Evolutionary conservation across 1,140 invertebrate genomes (phyloP), one percentile per base, ranked within the genome.

Genomic region (Aphelenchoides fujianensis): DNA sequence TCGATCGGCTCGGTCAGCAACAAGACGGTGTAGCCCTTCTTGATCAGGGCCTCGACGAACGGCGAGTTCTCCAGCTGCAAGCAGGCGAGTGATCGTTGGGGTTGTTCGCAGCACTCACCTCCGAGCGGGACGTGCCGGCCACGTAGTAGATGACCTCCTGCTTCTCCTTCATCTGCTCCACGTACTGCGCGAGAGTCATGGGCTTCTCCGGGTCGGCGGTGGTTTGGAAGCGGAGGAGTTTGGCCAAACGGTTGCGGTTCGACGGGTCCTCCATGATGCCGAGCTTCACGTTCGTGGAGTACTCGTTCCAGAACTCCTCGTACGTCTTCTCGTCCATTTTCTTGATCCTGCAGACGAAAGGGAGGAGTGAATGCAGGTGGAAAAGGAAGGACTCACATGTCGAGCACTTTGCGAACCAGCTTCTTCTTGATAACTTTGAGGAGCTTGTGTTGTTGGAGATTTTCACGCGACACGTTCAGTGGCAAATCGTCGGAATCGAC

Each of bases 381-480:
- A n/a, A n/a, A n/a, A n/a, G n/a, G n/a, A n/a, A n/a, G n/a, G n/a
- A n/a, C n/a, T n/a, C n/a, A 48, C 81, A 82, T 95, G 97, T 98
- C 82, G 97, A 97, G 37, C 97, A 87, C 92, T 85, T 99, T 99
- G 52, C 96, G 89, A 1, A 99, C 91, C 31, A 99, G 87, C 85
- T 98, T 99, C 88, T 99, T 99, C 87, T 96, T 97, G 81, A 99
- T 99, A 48, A 92, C 92, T 87, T 99, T 99, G 71, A 99, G 91
- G 0, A 99, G 89, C 86, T 99, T 99, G 86, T 97, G 94, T 85
- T 99, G 97, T 79, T 90, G 89, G 0, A 99, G 88, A 36, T 92
- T 98, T 88, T 99, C 97, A 77, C 97, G 90, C 0, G 93, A 96
- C 16, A 99, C 96, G 86, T 99, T 99, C 63, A 99, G 87, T 2